These are phyloP conservation scores for Drosophila leonis DNA, from an alignment of 2,888 invertebrate species.

Conservation along the genomic window DNA sequence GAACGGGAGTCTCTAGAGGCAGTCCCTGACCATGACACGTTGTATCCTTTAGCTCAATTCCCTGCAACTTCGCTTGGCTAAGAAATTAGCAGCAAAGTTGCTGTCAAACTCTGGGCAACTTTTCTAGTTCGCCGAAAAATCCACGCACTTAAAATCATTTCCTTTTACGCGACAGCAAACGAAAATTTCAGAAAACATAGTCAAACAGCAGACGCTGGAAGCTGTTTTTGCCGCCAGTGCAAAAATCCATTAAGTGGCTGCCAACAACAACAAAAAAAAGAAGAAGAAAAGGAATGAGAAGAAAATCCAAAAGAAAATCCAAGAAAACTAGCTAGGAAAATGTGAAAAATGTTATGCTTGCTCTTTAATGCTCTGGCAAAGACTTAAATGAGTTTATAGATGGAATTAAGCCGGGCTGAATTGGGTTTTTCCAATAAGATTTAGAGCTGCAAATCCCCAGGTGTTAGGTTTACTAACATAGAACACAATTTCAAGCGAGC, in stretches of 20 bases:
- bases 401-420: background rate
- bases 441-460: conserved; percentile 5
- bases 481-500: background rate
- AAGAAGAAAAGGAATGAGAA: background rate
- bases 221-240: conserved; percentile 46
- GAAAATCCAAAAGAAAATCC: conserved; percentile 6
- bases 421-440: background rate
- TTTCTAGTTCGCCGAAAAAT: conserved; percentile 15
- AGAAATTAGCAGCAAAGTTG: conserved; percentile 55
- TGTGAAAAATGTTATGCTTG: background rate
- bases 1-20: background rate
- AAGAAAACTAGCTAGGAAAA: conserved; percentile 16
- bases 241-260: conserved; percentile 61
- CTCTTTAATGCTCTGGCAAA: conserved; percentile 26
- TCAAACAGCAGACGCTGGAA: conserved; percentile 11
- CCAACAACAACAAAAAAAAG: conserved; percentile 1
- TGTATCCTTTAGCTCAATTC: conserved; percentile 21
- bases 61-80: conserved; percentile 29
- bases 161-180: conserved; percentile 31
- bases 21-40: conserved; percentile 39
- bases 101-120: conserved; percentile 41
- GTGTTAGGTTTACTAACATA: background rate
- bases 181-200: conserved; percentile 29
- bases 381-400: conserved; percentile 18
- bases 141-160: conserved; percentile 35